phyloP scores from a whole-genome alignment of 2,113 vertebrate genomes.

The Helogale parvula region DNA sequence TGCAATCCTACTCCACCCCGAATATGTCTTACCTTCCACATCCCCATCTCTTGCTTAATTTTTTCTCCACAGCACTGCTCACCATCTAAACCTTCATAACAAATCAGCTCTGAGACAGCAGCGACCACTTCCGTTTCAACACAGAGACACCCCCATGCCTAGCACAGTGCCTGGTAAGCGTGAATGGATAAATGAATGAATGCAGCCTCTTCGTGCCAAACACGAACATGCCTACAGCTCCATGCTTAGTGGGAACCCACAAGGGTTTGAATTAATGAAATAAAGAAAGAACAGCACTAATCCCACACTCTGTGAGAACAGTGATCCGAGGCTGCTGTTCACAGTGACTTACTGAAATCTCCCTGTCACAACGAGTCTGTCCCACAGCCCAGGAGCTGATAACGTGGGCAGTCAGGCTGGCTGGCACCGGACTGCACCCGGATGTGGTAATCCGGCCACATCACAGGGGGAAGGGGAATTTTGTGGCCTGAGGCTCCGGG shows the following conservation, averaged over 20 bases:
- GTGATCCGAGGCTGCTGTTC: background rate
- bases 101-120: background rate
- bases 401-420: background rate
- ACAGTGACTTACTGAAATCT: background rate
- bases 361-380: background rate
- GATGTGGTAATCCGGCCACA: background rate
- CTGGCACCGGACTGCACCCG: background rate
- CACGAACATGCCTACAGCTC: background rate
- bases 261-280: background rate
- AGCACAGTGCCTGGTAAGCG: background rate
- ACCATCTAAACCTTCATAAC: background rate
- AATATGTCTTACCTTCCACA: background rate
- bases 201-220: background rate
- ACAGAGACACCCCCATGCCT: background rate
- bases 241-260: background rate
- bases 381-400: background rate
- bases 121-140: background rate
- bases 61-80: background rate
- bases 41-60: background rate
- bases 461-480: background rate
- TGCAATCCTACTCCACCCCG: background rate
- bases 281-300: background rate
- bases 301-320: background rate
- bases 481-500: background rate
- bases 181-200: background rate